Conservation (phyloP, 2,113 vertebrate genomes). For the Vulpes vulpes region DNA sequence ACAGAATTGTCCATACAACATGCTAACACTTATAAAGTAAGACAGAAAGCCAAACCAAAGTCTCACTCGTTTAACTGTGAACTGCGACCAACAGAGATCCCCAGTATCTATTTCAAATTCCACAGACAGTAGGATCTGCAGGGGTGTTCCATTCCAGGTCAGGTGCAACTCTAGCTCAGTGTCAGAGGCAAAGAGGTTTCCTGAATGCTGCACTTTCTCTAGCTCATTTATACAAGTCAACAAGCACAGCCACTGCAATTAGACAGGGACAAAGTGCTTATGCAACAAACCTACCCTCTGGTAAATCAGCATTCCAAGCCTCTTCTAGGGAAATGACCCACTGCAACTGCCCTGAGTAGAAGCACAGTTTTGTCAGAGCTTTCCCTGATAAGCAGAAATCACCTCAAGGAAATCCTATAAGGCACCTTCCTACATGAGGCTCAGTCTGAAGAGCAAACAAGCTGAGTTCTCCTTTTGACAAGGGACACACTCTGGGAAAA, state of each 20-base stretch:
- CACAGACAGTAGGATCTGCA: neutral
- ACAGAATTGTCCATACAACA: neutral
- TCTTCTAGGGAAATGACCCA: constrained; percentile 38
- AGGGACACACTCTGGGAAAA: neutral
- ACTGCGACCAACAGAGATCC: neutral
- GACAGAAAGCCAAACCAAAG: constrained; percentile 51
- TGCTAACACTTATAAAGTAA: neutral
- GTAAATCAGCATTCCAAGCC: constrained; percentile 51
- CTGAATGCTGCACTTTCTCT: constrained; percentile 55
- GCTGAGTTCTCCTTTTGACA: constrained; percentile 45
- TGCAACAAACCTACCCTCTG: constrained; percentile 29
- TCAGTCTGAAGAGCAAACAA: constrained; percentile 45
- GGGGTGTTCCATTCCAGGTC: neutral
- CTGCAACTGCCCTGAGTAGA: constrained; percentile 1
- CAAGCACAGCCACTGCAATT: constrained; percentile 22
- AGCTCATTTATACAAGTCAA: constrained; percentile 63
- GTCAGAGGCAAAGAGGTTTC: constrained; percentile 48
- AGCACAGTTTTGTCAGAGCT: constrained; percentile 3
- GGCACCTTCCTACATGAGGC: neutral
- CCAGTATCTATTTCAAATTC: constrained; percentile 50
- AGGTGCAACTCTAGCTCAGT: neutral
- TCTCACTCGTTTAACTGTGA: constrained; percentile 38
- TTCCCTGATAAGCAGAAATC: constrained; percentile 3
- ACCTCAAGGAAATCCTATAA: constrained; percentile 23
- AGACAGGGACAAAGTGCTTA: constrained; percentile 19